Evolutionary conservation across 2,113 vertebrate genomes (phyloP), one percentile per base, ranked within the genome.

Genomic region (Chaenogobius annularis): DNA sequence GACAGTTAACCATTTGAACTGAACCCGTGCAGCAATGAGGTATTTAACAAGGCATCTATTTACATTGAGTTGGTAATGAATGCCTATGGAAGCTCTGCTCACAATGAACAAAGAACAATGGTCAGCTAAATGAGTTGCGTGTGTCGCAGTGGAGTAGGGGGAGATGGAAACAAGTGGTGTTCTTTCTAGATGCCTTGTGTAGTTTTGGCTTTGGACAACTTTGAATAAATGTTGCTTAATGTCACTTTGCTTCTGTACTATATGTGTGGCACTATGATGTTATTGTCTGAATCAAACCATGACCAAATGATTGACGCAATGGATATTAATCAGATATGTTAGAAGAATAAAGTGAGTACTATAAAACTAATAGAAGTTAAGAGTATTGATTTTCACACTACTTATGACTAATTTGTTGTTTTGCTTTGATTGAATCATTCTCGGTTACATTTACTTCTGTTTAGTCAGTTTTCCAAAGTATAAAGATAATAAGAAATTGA

Each of bases 21-120:
- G 55, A 54, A 14, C 55, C 20, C 55, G 12, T 58, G 55, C 55
- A 26, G 55, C 55, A 58, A 14, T 8, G 23, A 26, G 55, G 22
- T 11, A 58, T 58, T 26, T 58, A 58, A 58, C 55, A 58, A 58
- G 55, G 55, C 11, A 58, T 58, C 55, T 58, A 58, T 58, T 58
- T 58, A 58, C 55, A 26, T 58, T 58, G 55, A 14, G 55, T 58
- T 58, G 26, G 55, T 58, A 58, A 58, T 58, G 55, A 58, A 58
- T 23, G 55, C 55, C 22, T 56, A 56, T 58, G 22, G 55, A 58
- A 58, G 55, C 55, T 11, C 22, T 10, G 55, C 55, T 7, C 55
- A 58, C 22, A 58, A 58, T 14, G 55, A 23, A 58, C 55, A 58
- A 58, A 23, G 55, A 8, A 58, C 55, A 58, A 58, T 58, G 22